Evolutionary conservation across 2,113 vertebrate genomes (phyloP).

Genomic region (Pogonocichla stellata): DNA sequence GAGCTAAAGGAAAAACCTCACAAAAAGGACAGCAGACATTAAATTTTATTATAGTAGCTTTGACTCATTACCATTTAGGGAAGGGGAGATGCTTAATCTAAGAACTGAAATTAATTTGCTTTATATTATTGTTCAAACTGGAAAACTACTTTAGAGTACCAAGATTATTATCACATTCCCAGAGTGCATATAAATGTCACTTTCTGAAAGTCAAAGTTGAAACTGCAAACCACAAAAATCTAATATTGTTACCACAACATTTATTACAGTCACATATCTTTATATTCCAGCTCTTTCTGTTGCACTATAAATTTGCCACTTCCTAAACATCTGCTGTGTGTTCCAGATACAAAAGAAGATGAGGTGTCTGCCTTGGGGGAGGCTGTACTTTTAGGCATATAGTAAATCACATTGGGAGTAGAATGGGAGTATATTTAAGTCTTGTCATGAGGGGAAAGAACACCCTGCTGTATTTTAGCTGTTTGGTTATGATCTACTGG

Average conservation of each 20-base stretch:
- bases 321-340: background rate
- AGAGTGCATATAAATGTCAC: conserved; percentile 14
- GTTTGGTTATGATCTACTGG: background rate
- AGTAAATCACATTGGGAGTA: background rate
- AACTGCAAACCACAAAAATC: conserved; percentile 49
- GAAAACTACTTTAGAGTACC: conserved; percentile 30
- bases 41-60: conserved; percentile 17
- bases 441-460: background rate
- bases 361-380: background rate
- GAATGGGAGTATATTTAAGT: background rate
- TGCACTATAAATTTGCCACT: background rate
- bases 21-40: background rate
- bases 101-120: conserved; percentile 47
- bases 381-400: background rate
- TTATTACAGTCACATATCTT: conserved; percentile 22
- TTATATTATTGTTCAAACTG: conserved; percentile 32
- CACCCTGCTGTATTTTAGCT: background rate
- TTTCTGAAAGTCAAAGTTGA: conserved; percentile 40
- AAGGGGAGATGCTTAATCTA: background rate
- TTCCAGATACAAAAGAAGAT: background rate
- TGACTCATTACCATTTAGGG: conserved; percentile 17
- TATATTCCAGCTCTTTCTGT: background rate
- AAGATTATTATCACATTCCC: conserved; percentile 40
- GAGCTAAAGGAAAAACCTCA: background rate
- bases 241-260: conserved; percentile 39